A percentile compares a stretch with the other conserved stretches of the same genome.
Conservation (phyloP, 2,113 vertebrate species). For the Riparia riparia region DNA sequence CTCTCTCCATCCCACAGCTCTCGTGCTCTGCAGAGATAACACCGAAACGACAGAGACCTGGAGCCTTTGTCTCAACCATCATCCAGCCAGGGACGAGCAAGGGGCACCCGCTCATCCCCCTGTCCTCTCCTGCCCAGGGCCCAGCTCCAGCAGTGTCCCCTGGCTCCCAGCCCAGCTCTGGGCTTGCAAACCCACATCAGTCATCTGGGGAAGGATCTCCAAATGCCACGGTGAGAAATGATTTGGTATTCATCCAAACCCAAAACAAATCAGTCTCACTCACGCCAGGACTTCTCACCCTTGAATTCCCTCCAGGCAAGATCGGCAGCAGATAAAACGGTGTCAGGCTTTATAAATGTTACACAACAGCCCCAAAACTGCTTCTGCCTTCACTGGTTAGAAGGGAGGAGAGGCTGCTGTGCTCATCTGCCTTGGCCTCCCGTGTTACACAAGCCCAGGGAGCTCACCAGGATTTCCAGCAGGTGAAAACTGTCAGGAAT, state of each 20-base stretch:
- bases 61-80: not conserved
- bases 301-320: constrained; percentile 29
- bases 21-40: rapidly evolving
- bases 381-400: not conserved
- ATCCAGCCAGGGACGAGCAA: rapidly evolving
- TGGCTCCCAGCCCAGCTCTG: not conserved
- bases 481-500: not conserved
- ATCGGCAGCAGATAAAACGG: not conserved
- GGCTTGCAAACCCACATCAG: not conserved
- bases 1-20: not conserved
- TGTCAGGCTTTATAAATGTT: constrained; percentile 14
- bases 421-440: not conserved
- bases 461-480: not conserved
- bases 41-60: not conserved
- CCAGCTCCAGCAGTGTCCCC: rapidly evolving
- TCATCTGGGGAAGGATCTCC: not conserved
- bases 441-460: not conserved
- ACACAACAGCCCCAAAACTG: not conserved
- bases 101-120: not conserved
- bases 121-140: not conserved
- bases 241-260: not conserved
- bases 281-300: constrained; percentile 1
- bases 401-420: not conserved
- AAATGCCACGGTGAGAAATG: not conserved
- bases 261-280: not conserved